Evolutionary conservation across 2,113 vertebrate genomes (phyloP).

Genomic region (Pseudorhombus dupliciocellatus): DNA sequence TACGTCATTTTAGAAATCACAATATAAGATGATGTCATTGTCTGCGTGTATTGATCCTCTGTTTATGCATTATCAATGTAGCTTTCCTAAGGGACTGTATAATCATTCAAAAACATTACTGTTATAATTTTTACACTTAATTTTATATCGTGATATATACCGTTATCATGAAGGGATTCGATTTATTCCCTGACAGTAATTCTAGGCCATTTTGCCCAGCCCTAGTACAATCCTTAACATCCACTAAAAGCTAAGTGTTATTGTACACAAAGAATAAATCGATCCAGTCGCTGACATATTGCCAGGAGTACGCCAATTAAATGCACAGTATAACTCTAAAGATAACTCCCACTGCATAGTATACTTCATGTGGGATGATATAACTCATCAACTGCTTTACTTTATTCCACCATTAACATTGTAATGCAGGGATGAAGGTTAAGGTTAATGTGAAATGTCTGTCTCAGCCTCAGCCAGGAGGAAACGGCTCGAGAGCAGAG

Average conservation of each 20-base stretch:
- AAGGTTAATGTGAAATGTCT: slow-evolving; percentile 61
- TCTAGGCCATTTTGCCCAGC: no score
- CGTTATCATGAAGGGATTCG: no score
- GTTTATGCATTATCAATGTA: no score
- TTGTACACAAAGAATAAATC: not conserved
- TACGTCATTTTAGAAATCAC: not conserved
- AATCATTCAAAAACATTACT: no score
- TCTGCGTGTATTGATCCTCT: no score
- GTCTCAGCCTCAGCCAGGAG: slow-evolving; percentile 64
- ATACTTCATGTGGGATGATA: slow-evolving; percentile 11
- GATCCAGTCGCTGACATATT: not conserved
- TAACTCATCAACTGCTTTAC: slow-evolving; percentile 44
- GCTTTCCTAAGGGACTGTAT: no score
- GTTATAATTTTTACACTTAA: no score
- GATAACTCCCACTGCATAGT: slow-evolving; percentile 8
- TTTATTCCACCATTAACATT: slow-evolving; percentile 59
- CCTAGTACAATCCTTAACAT: not conserved
- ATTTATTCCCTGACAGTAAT: no score
- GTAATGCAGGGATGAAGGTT: slow-evolving; percentile 56
- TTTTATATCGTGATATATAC: no score
- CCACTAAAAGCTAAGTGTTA: not conserved
- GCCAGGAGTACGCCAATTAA: not conserved
- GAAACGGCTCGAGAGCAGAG: slow-evolving; percentile 57
- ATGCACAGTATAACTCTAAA: slow-evolving; percentile 11
- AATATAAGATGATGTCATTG: no score